A percentile compares a stretch with the other conserved stretches of the same genome.
phyloP scores from a whole-genome alignment of 2,113 vertebrate genomes.

The Tachysurus vachellii region DNA sequence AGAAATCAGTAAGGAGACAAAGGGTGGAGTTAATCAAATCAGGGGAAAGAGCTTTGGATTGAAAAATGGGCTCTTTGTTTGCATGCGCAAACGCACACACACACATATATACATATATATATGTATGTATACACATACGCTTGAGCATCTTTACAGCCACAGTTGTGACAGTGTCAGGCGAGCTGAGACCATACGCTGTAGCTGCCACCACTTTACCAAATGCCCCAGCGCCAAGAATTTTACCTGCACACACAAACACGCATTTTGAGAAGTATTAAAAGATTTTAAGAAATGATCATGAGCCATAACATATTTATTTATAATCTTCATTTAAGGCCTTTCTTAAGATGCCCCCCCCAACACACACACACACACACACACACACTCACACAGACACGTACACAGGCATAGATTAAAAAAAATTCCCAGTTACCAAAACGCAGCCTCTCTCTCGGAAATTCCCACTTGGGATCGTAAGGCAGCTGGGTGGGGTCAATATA shows the following conservation, averaged over 20 bases:
- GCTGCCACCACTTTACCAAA: slow-evolving; percentile 97
- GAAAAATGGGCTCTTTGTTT: slow-evolving; percentile 18
- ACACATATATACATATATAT: slow-evolving; percentile 10
- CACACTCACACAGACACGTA: neutral
- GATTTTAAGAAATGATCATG: neutral
- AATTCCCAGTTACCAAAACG: slow-evolving; percentile 85
- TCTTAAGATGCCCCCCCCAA: neutral
- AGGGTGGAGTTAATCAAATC: slow-evolving; percentile 16
- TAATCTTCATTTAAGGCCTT: neutral
- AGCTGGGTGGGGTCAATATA: slow-evolving; percentile 97
- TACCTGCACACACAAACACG: slow-evolving; percentile 74
- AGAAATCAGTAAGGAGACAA: slow-evolving; percentile 14
- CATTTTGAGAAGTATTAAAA: neutral
- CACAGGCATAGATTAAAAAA: neutral
- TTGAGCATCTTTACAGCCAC: slow-evolving; percentile 99
- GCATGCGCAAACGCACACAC: neutral
- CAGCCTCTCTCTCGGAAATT: slow-evolving; percentile 94
- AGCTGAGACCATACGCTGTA: slow-evolving; percentile 89
- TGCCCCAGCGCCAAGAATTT: slow-evolving; percentile 91
- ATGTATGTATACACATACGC: slow-evolving; percentile 75
- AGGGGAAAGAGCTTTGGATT: neutral
- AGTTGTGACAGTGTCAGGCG: slow-evolving; percentile 83
- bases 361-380: neutral
- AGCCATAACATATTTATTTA: neutral
- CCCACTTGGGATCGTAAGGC: slow-evolving; percentile 96